Conservation (phyloP, 2,113 vertebrate genomes). For the Tetraodon nigroviridis region DNA sequence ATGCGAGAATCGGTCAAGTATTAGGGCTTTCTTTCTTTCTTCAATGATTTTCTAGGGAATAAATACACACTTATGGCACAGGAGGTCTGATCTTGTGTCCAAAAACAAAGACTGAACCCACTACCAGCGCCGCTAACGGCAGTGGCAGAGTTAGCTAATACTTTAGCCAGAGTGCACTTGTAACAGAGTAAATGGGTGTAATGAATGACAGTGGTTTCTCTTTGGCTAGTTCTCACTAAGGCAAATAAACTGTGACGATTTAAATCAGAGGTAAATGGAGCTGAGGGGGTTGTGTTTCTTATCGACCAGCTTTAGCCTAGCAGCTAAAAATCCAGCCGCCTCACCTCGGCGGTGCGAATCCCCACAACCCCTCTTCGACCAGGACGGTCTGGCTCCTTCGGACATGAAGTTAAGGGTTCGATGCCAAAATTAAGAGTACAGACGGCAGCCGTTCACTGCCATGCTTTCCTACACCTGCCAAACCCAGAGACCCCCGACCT, state of each 20-base stretch:
- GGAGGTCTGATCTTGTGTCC: neutral
- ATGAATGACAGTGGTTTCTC: too few species aligned
- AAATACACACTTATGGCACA: neutral
- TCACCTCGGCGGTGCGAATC: conserved; percentile 77
- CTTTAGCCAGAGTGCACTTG: neutral
- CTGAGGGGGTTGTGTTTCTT: conserved; percentile 7
- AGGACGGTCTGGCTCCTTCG: conserved; percentile 70
- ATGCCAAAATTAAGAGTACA: conserved; percentile 49
- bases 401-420: conserved; percentile 70
- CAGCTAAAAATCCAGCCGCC: conserved; percentile 39
- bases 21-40: too few species aligned
- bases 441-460: conserved; percentile 45
- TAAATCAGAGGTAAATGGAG: conserved; percentile 3
- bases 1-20: too few species aligned
- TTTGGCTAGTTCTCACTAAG: too few species aligned
- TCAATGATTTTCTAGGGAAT: too few species aligned
- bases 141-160: neutral
- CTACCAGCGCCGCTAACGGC: conserved; percentile 11
- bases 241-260: conserved; percentile 14
- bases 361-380: conserved; percentile 74
- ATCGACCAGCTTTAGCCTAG: conserved; percentile 45
- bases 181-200: neutral
- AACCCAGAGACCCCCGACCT: conserved; percentile 23
- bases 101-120: conserved; percentile 38
- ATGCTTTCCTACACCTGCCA: conserved; percentile 30